These are phyloP conservation scores for Thalassophryne amazonica DNA, from an alignment of 2,797 vertebrate genomes.

Conservation along the genomic window DNA sequence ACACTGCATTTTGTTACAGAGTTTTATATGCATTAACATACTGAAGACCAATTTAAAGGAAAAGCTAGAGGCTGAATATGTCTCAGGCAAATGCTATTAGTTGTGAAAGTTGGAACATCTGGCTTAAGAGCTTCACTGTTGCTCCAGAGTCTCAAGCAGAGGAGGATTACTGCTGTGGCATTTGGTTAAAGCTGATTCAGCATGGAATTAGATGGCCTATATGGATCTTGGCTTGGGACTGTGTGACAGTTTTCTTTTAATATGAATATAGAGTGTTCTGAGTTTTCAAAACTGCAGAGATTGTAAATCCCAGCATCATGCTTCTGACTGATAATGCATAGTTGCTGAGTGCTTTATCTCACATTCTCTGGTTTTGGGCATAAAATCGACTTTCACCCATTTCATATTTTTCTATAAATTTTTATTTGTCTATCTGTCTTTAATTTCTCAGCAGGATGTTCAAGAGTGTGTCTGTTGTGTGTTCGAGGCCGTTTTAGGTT, in stretches of 20 bases:
- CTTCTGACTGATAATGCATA: conserved; percentile 35
- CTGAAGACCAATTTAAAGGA: conserved; percentile 39
- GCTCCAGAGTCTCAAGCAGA: conserved; percentile 53
- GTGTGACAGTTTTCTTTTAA: conserved; percentile 31
- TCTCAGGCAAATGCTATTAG: conserved; percentile 63
- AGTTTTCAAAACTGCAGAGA: conserved; percentile 26
- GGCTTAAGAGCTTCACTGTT: conserved; percentile 51
- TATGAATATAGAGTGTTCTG: conserved; percentile 33
- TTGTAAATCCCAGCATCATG: conserved; percentile 34
- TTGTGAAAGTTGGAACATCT: conserved; percentile 61
- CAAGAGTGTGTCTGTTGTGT: too few species aligned
- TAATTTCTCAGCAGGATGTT: conserved; percentile 7
- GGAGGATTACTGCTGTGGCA: conserved; percentile 62
- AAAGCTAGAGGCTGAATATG: conserved; percentile 42
- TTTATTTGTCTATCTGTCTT: conserved; percentile 7
- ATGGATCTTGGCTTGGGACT: conserved; percentile 50
- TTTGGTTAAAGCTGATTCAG: conserved; percentile 69
- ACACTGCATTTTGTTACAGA: conserved; percentile 12
- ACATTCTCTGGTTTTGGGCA: conserved; percentile 18
- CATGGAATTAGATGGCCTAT: conserved; percentile 62
- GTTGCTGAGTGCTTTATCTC: conserved; percentile 47
- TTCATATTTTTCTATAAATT: conserved; percentile 23
- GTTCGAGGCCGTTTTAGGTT: too few species aligned
- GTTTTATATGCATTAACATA: conserved; percentile 19
- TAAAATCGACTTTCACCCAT: conserved; percentile 7